Evolutionary conservation across 2,888 invertebrate species (phyloP).

Genomic region (Baccha elongata): DNA sequence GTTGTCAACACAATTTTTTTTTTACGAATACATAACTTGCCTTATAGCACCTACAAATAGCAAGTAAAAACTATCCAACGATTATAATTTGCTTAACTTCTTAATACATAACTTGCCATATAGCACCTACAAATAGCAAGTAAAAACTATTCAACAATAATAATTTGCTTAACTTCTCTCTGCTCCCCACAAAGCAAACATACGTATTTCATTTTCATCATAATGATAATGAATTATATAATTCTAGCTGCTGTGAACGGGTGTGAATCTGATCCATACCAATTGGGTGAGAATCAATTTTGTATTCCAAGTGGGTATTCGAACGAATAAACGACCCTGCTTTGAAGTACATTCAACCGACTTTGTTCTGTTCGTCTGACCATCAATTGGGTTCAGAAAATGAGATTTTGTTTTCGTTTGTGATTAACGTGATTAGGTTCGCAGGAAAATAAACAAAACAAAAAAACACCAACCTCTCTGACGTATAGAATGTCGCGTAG

Average conservation of each 20-base stretch:
- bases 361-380: slow-evolving; percentile 22
- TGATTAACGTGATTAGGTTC: slow-evolving; percentile 61
- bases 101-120: too few relatives aligned
- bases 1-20: too few relatives aligned
- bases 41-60: too few relatives aligned
- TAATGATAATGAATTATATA: slow-evolving; percentile 27
- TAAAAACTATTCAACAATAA: too few relatives aligned
- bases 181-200: background rate
- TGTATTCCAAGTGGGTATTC: slow-evolving; percentile 34
- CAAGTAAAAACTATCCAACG: too few relatives aligned
- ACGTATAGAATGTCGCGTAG: background rate
- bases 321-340: slow-evolving; percentile 28
- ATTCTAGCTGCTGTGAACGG: slow-evolving; percentile 21
- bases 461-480: background rate
- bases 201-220: background rate
- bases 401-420: slow-evolving; percentile 45
- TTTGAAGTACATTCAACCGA: slow-evolving; percentile 52
- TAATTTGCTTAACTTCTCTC: slow-evolving; percentile 34
- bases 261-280: slow-evolving; percentile 15
- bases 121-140: too few relatives aligned
- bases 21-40: too few relatives aligned
- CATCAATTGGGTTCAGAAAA: background rate
- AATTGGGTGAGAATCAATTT: slow-evolving; percentile 44
- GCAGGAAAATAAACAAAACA: slow-evolving; percentile 5
- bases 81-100: too few relatives aligned